Percentiles rank a stretch among this genome's conserved stretches.
phyloP scores from a whole-genome alignment of 2,888 invertebrate genomes.

The Stenichneumon culpator region DNA sequence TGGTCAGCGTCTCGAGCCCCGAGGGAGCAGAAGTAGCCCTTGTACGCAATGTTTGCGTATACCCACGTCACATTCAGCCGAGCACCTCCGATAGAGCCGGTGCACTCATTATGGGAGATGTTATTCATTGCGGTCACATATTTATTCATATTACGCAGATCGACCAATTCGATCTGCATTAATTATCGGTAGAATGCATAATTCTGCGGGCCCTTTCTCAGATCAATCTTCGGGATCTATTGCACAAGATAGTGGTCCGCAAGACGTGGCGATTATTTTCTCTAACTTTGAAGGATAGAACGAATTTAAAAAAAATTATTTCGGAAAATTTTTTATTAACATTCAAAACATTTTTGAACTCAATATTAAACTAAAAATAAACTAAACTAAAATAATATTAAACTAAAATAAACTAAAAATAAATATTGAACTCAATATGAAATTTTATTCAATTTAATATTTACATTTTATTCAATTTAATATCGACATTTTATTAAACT shows the following conservation, averaged over 20 bases:
- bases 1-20: conserved; percentile 55
- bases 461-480: no score
- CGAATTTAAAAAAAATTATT: neutral
- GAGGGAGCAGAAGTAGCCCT: conserved; percentile 48
- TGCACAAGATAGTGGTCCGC: neutral
- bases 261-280: neutral
- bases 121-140: conserved; percentile 9
- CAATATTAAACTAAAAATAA: no score
- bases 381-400: no score
- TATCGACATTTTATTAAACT: no score
- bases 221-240: neutral
- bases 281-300: neutral
- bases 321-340: neutral
- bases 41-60: conserved; percentile 52
- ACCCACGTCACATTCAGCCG: conserved; percentile 53
- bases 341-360: no score
- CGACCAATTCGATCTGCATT: conserved; percentile 3
- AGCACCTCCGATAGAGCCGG: conserved; percentile 31
- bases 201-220: neutral
- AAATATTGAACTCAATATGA: no score
- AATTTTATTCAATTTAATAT: no score
- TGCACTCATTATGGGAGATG: conserved; percentile 12
- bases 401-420: no score
- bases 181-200: neutral
- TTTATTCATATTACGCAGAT: conserved; percentile 20